phyloP scores from a whole-genome alignment of 2,797 vertebrate genomes.

The Acrossocheilus wenchowensis region DNA sequence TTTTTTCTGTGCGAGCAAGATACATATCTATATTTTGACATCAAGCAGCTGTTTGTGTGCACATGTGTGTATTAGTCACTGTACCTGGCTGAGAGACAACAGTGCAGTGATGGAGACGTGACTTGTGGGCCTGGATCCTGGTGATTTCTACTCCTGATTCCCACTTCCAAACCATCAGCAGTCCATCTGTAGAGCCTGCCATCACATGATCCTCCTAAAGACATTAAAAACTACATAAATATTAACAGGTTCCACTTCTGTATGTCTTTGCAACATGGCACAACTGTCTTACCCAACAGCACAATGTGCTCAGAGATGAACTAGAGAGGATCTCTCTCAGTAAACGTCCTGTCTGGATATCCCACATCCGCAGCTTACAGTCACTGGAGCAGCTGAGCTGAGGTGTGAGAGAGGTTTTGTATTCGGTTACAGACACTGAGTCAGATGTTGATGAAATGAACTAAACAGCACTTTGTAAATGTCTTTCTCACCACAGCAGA shows the following conservation, averaged over 20 bases:
- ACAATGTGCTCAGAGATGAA: constrained; percentile 77
- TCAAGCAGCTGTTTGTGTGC: neutral
- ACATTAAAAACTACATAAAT: neutral
- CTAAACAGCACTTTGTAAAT: neutral
- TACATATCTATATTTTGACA: neutral
- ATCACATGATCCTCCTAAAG: constrained; percentile 78
- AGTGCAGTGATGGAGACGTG: constrained; percentile 77
- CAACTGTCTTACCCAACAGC: constrained; percentile 75
- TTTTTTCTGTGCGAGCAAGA: neutral
- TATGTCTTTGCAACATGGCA: neutral
- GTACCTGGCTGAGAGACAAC: constrained; percentile 66
- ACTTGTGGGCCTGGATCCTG: constrained; percentile 81
- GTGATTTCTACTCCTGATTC: constrained; percentile 77
- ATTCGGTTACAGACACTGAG: neutral
- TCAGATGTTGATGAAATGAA: neutral
- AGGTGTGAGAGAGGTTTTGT: neutral
- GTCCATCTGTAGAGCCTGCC: constrained; percentile 79
- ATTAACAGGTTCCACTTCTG: neutral
- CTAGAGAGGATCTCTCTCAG: constrained; percentile 77
- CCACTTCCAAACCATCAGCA: constrained; percentile 84
- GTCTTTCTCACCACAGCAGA: constrained; percentile 73
- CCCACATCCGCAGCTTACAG: constrained; percentile 82
- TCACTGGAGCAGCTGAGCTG: constrained; percentile 88
- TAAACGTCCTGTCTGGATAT: constrained; percentile 68
- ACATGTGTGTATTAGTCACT: neutral